Base-by-base conservation (phyloP, 2,797 vertebrate genomes). In the Columba guinea region DNA sequence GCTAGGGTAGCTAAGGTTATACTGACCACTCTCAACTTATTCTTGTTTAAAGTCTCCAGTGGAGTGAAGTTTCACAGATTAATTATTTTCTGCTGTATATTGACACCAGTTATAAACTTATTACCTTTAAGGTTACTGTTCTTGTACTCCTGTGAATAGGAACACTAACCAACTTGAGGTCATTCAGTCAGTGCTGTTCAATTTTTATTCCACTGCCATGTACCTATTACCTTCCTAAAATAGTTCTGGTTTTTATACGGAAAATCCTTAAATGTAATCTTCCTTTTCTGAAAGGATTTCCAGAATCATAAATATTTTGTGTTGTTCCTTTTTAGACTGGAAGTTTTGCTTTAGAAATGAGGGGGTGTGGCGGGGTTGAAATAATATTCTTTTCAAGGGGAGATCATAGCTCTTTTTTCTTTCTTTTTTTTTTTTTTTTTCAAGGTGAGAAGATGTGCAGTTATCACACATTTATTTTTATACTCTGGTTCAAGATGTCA, bases 361-460 rank as follows among this genome's bases (percentile, higher is more conserved):
- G 9, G 8, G 2, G 18, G 17, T 41, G 41, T 7, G 41, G 41
- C 5, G 41, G 44, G 44, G 44, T 19, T 4, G 68, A 90, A 74
- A 67, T 34, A 71, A 35, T 44, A 56, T 16, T 76, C 32, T 70
- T 82, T 77, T n/a, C 23, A 58, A 71, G 24, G 60, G 34, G 53
- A 68, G 46, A 80, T 53, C 13, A 0, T 32, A 85, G 28, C 17
- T 35, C 60, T 79, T 63, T 77, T 58, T 81, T 95, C 79, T 59
- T 67, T 95, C 79, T 63, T 77, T 58, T 79, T 95, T 67, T 80
- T 75, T 32, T 63, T 77, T 58, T 81, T 95, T 67, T 83, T 78
- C 39, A 28, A 77, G 26, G 56, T 55, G 83, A 34, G 67, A 95
- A 78, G 37, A 67, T 60, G 46, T 39, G 41, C 44, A 58, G 30